Percentiles rank a stretch among this genome's conserved stretches.
These are phyloP conservation scores for Allophyes oxyacanthae DNA, from an alignment of 2,888 invertebrate genomes.

Conservation along the genomic window DNA sequence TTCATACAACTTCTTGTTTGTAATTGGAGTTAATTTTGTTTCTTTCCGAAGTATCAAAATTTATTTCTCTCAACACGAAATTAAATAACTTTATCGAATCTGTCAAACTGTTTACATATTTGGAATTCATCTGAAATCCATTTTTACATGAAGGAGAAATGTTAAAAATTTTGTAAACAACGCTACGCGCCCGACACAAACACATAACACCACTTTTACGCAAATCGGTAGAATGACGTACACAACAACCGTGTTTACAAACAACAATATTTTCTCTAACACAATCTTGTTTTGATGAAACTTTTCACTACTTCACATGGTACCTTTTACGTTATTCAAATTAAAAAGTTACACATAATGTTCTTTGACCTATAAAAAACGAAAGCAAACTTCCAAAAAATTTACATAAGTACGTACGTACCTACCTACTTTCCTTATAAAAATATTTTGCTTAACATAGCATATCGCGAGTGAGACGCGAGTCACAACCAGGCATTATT, in stretches of 20 bases:
- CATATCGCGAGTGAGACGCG: conserved; percentile 45
- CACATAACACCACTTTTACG: conserved; percentile 39
- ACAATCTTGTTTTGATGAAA: too few relatives aligned
- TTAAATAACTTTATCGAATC: too few relatives aligned
- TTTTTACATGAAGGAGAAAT: conserved; percentile 57
- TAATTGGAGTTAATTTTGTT: too few relatives aligned
- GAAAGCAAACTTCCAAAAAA: conserved; percentile 47
- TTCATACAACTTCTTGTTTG: too few relatives aligned
- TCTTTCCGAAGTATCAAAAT: too few relatives aligned
- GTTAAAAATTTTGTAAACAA: conserved; percentile 61
- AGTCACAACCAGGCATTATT: conserved; percentile 54
- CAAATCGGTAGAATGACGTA: conserved; percentile 42
- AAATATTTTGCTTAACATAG: conserved; percentile 52
- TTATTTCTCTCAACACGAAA: too few relatives aligned
- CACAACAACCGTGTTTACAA: conserved; percentile 34
- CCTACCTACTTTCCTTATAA: conserved; percentile 49
- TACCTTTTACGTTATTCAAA: too few relatives aligned
- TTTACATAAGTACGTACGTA: conserved; percentile 25
- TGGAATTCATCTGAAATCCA: conserved; percentile 57
- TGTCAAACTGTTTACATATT: conserved; percentile 23
- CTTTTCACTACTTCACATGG: too few relatives aligned
- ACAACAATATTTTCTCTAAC: conserved; percentile 24
- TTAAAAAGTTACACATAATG: too few relatives aligned
- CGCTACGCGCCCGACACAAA: conserved; percentile 26
- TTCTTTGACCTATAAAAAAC: too few relatives aligned